Percentiles rank a stretch among this genome's conserved stretches.
phyloP scores from a whole-genome alignment of 1,140 invertebrate genomes.

The Leptoteleia sp. region DNA sequence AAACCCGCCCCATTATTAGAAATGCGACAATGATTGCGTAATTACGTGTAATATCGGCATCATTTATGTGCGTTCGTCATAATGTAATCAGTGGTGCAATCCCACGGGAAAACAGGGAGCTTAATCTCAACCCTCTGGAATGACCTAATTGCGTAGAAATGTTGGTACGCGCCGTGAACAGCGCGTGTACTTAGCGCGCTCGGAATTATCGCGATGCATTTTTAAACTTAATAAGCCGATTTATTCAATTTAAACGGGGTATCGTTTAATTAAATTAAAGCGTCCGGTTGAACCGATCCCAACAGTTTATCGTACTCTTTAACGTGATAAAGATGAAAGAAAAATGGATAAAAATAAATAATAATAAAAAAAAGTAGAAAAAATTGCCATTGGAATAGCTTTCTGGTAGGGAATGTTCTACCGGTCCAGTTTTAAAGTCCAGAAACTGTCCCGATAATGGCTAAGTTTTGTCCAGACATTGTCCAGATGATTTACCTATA shows the following conservation, averaged over 20 bases:
- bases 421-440: too few species aligned
- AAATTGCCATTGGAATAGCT: too few species aligned
- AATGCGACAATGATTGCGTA: conserved; percentile 52
- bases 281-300: not conserved
- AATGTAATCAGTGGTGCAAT: conserved; percentile 65
- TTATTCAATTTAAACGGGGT: conserved; percentile 5
- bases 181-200: conserved; percentile 26
- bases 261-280: not conserved
- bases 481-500: too few species aligned
- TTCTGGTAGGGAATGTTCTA: too few species aligned
- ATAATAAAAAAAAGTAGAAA: too few species aligned
- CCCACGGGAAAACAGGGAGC: conserved; percentile 43
- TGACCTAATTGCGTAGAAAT: conserved; percentile 66
- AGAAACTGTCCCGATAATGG: too few species aligned
- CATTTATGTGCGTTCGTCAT: conserved; percentile 60
- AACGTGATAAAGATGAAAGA: too few species aligned
- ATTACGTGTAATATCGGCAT: conserved; percentile 57
- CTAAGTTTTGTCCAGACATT: too few species aligned
- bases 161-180: conserved; percentile 27
- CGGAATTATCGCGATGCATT: conserved; percentile 16
- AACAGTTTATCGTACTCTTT: too few species aligned
- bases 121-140: conserved; percentile 26
- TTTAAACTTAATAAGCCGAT: conserved; percentile 12
- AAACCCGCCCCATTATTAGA: conserved; percentile 45
- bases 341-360: too few species aligned